Evolutionary conservation across 1,140 invertebrate species (phyloP).

Genomic region (Armadillidium nasatum): DNA sequence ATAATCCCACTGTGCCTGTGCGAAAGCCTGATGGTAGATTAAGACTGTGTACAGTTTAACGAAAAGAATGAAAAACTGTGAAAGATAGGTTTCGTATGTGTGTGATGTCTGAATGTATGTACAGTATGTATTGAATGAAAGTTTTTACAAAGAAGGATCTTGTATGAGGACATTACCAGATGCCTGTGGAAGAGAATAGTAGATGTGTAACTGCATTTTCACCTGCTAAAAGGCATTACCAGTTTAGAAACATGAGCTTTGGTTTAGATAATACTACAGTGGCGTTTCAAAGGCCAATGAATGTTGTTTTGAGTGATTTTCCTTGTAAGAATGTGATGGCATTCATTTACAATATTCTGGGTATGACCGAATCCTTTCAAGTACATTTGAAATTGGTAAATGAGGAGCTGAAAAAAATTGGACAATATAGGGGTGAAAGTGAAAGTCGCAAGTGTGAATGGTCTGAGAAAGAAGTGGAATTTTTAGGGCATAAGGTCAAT

Average conservation of each 20-base stretch:
- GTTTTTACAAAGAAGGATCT: constrained; percentile 18
- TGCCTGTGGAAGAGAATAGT: not conserved
- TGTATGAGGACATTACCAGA: not conserved
- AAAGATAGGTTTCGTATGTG: constrained; percentile 9
- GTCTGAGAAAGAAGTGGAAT: not conserved
- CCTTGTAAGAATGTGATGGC: constrained; percentile 4
- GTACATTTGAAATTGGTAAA: constrained; percentile 14
- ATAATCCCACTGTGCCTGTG: constrained; percentile 9
- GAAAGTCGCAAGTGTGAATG: constrained; percentile 12
- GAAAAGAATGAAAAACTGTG: too few relatives aligned
- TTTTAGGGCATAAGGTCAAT: constrained; percentile 15
- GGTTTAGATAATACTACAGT: not conserved
- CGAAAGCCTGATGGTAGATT: not conserved
- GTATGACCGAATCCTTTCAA: constrained; percentile 8
- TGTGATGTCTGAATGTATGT: not conserved
- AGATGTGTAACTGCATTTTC: not conserved
- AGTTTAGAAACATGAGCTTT: constrained; percentile 5
- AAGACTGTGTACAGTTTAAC: not conserved
- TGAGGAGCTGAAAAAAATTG: not conserved
- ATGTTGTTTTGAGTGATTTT: not conserved
- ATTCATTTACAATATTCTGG: constrained; percentile 14
- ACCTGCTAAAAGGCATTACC: constrained; percentile 10
- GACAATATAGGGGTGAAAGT: not conserved
- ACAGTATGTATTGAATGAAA: not conserved
- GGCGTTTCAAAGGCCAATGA: not conserved